Evolutionary conservation across 2,797 vertebrate genomes (phyloP).

Genomic region (Rhinichthys osculus): DNA sequence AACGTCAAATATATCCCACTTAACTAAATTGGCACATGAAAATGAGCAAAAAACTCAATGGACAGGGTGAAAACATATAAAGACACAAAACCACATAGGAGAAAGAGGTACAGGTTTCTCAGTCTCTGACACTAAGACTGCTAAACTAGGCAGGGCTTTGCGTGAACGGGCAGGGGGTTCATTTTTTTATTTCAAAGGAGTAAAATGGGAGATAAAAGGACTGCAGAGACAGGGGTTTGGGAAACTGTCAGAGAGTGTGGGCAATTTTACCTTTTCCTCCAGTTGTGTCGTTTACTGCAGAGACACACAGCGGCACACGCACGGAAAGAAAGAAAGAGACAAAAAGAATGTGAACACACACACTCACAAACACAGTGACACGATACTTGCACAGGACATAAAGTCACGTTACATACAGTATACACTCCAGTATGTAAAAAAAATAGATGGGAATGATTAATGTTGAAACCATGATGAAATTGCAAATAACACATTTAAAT

Average conservation of each 20-base stretch:
- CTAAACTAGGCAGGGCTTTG: neutral
- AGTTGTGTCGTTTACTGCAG: constrained; percentile 93
- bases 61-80: constrained; percentile 14
- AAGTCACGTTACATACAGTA: constrained; percentile 19
- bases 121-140: constrained; percentile 16
- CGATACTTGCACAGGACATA: constrained; percentile 31
- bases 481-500: neutral
- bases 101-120: constrained; percentile 58
- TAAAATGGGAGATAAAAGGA: neutral
- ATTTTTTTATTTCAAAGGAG: constrained; percentile 22
- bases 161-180: neutral
- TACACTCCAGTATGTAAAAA: neutral
- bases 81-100: constrained; percentile 53
- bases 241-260: constrained; percentile 52
- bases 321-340: constrained; percentile 81
- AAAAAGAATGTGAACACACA: constrained; percentile 59
- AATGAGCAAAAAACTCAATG: neutral
- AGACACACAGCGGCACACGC: constrained; percentile 82
- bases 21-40: neutral
- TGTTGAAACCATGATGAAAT: neutral
- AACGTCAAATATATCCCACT: neutral
- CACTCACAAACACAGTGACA: constrained; percentile 28
- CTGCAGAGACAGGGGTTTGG: neutral
- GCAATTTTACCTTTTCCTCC: constrained; percentile 97
- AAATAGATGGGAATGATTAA: neutral